Conservation (phyloP, 2,888 invertebrate species). For the Agrotis puta region DNA sequence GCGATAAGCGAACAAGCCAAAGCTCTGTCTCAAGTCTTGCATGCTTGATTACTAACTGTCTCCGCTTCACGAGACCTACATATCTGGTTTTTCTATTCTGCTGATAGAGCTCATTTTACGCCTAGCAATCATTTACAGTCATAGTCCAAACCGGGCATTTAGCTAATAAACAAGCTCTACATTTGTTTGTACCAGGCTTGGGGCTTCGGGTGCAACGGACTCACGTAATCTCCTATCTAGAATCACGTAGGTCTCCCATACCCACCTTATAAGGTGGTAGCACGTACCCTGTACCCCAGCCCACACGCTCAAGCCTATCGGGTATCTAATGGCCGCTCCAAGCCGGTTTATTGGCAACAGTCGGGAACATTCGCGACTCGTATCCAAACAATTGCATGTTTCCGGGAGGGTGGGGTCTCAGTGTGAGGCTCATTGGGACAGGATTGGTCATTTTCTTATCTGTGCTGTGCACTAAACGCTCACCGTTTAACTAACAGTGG, state of each 20-base stretch:
- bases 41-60: too few species aligned
- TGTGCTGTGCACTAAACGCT: neutral
- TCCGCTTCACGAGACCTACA: too few species aligned
- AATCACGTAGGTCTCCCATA: neutral
- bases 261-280: neutral
- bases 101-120: too few species aligned
- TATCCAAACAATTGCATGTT: slow-evolving; percentile 57
- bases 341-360: slow-evolving; percentile 15
- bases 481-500: too few species aligned
- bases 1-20: neutral
- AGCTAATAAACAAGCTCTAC: neutral
- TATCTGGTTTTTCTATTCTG: neutral
- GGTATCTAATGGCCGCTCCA: slow-evolving; percentile 1
- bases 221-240: neutral
- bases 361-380: slow-evolving; percentile 38
- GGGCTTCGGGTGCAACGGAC: neutral
- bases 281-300: neutral
- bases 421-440: slow-evolving; percentile 12
- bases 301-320: neutral
- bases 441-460: neutral
- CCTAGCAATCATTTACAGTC: too few species aligned
- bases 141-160: neutral
- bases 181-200: too few species aligned
- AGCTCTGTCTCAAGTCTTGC: too few species aligned
- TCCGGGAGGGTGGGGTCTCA: slow-evolving; percentile 53